A percentile compares a stretch with the other conserved stretches of the same genome.
These are phyloP conservation scores for Alentia gelatinosa DNA, from an alignment of 2,888 invertebrate genomes.

Conservation along the genomic window DNA sequence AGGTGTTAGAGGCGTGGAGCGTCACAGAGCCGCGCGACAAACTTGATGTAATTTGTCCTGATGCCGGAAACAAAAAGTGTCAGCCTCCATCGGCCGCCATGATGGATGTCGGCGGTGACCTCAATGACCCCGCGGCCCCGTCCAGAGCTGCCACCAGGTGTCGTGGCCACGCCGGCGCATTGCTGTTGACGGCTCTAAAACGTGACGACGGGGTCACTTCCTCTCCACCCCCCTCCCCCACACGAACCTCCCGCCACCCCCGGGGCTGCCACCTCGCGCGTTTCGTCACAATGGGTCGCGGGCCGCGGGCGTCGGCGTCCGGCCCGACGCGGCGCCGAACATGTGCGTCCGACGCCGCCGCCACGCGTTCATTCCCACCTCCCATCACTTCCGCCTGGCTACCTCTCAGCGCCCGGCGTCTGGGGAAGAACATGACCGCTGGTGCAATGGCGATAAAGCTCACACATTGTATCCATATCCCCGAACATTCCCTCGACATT, in stretches of 20 bases:
- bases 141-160: background rate
- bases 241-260: background rate
- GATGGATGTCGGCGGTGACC: background rate
- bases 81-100: background rate
- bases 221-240: background rate
- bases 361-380: slow-evolving; percentile 37
- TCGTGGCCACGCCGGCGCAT: background rate
- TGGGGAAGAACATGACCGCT: too few relatives aligned
- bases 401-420: background rate
- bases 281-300: background rate
- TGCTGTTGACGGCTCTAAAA: background rate
- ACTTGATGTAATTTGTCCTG: slow-evolving; percentile 51
- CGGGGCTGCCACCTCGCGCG: background rate
- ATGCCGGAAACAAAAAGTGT: slow-evolving; percentile 42
- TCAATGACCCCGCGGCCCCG: background rate
- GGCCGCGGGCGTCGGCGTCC: background rate
- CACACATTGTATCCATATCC: too few relatives aligned
- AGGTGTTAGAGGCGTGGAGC: background rate
- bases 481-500: too few relatives aligned
- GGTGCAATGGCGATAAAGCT: too few relatives aligned
- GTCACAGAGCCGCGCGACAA: background rate
- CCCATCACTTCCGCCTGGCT: slow-evolving; percentile 26
- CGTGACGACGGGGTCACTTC: too few relatives aligned
- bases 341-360: background rate
- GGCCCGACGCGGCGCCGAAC: background rate